Evolutionary conservation across 2,113 vertebrate genomes (phyloP).

Genomic region (Protobothrops mucrosquamatus): DNA sequence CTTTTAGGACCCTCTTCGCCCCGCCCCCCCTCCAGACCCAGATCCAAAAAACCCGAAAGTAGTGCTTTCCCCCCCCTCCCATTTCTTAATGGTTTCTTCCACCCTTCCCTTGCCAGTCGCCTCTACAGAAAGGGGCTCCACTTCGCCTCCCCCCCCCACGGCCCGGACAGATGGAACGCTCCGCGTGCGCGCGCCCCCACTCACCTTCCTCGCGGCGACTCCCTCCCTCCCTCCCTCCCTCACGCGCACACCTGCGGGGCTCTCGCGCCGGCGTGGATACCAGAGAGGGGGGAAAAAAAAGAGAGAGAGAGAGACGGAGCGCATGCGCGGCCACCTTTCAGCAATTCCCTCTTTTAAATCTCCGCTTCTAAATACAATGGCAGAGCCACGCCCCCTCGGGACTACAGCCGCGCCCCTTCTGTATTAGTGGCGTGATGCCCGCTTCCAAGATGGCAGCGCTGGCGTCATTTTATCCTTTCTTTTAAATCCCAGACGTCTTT

Average conservation of each 20-base stretch:
- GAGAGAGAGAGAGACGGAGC: too few species aligned
- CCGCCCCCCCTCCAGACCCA: too few species aligned
- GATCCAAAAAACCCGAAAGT: neutral
- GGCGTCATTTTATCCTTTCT: neutral
- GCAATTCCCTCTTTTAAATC: neutral
- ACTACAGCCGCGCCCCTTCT: neutral
- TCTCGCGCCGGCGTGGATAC: neutral
- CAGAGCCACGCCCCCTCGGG: neutral
- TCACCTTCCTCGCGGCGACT: neutral
- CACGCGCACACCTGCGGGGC: neutral
- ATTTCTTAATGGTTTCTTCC: neutral
- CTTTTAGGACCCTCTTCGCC: too few species aligned
- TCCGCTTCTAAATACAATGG: neutral
- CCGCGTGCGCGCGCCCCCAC: neutral
- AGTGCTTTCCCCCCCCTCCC: neutral
- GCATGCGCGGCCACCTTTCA: neutral
- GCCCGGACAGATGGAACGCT: neutral
- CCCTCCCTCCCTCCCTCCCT: neutral
- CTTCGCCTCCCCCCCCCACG: neutral
- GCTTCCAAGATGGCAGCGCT: neutral
- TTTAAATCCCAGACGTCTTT: neutral
- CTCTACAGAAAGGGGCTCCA: neutral
- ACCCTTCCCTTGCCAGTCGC: neutral
- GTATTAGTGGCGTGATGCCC: neutral
- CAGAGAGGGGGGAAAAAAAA: accelerated